phyloP scores from a whole-genome alignment of 1,140 invertebrate species.

The Eupristina koningsbergeri region DNA sequence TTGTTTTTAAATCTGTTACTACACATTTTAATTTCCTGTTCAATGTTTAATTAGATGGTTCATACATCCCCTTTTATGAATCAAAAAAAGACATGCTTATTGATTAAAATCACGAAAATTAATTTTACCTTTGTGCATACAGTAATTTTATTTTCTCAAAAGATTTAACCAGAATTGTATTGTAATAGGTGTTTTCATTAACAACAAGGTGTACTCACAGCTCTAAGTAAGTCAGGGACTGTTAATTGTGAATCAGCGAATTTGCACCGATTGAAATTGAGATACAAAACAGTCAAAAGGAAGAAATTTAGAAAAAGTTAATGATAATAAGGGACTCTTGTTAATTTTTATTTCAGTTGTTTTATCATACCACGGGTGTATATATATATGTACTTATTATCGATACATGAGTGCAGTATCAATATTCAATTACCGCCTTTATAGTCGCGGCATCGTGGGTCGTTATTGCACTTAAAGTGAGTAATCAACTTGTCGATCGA shows the following conservation, averaged over 20 bases:
- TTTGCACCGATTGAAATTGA: conserved; percentile 11
- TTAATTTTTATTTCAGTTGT: conserved; percentile 6
- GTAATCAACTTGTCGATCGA: conserved; percentile 34
- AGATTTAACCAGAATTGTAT: neutral
- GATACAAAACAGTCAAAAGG: neutral
- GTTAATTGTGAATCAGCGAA: neutral
- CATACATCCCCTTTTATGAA: no score
- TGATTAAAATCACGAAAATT: neutral
- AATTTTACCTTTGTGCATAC: neutral
- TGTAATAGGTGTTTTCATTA: neutral
- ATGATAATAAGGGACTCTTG: conserved; percentile 6
- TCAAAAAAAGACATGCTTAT: neutral
- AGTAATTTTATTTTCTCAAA: neutral
- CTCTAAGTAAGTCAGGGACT: neutral
- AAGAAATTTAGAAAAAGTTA: neutral
- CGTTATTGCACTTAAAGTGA: conserved; percentile 26
- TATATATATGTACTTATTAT: conserved; percentile 18
- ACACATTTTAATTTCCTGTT: neutral
- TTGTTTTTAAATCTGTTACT: neutral
- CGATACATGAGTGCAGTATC: conserved; percentile 18
- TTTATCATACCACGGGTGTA: neutral
- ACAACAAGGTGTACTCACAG: neutral
- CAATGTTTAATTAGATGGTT: neutral
- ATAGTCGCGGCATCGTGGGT: conserved; percentile 7
- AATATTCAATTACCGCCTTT: conserved; percentile 39